phyloP scores from a whole-genome alignment of 2,888 invertebrate genomes.

The Hedychridium roseum region DNA sequence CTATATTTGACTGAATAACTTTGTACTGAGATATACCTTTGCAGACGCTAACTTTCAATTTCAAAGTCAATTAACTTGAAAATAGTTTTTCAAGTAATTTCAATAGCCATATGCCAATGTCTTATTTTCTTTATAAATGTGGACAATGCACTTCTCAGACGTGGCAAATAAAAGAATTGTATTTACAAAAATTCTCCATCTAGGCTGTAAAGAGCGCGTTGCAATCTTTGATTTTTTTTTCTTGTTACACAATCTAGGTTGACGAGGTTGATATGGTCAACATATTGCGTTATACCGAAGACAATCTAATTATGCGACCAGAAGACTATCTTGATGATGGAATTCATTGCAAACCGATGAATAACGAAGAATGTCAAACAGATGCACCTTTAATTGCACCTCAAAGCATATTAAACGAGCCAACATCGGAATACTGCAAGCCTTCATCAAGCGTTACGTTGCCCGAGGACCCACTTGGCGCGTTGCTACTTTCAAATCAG shows the following conservation, averaged over 20 bases:
- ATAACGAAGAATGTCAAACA: neutral
- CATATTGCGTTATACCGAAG: constrained; percentile 27
- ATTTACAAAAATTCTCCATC: no score
- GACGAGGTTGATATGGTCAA: constrained; percentile 33
- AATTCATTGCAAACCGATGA: neutral
- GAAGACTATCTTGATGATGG: constrained; percentile 1
- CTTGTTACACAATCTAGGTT: constrained; percentile 23
- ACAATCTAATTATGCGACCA: constrained; percentile 14
- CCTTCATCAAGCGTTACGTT: constrained; percentile 1
- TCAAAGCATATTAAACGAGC: constrained; percentile 10
- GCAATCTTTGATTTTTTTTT: constrained; percentile 22
- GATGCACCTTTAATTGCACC: constrained; percentile 16
- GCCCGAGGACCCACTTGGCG: neutral
- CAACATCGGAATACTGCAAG: neutral
- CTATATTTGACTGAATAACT: neutral
- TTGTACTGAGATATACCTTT: no score
- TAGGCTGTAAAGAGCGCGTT: no score
- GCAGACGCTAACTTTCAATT: no score
- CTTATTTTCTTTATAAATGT: no score
- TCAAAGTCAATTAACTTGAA: no score
- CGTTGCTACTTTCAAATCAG: no score
- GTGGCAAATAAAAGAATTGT: no score
- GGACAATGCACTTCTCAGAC: no score
- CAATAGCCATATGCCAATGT: no score
- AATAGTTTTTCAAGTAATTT: no score